phyloP scores from a whole-genome alignment of 2,113 vertebrate species.

The Taxidea taxus region DNA sequence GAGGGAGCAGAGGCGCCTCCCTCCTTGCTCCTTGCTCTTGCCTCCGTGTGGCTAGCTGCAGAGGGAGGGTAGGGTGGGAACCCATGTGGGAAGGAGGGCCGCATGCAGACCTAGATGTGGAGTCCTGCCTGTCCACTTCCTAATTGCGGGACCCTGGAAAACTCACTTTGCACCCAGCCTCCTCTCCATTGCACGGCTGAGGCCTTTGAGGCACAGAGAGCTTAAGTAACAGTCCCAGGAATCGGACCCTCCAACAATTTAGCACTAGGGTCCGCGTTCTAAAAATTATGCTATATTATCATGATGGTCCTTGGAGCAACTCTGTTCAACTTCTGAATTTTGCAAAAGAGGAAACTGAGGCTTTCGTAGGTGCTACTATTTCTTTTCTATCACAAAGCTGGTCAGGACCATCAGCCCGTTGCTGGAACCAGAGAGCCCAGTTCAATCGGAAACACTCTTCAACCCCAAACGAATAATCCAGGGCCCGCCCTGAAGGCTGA shows the following conservation, averaged over 20 bases:
- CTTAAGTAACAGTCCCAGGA: neutral
- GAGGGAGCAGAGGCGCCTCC: neutral
- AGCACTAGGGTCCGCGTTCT: neutral
- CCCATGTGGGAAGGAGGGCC: fast-evolving
- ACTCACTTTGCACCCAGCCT: neutral
- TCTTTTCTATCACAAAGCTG: neutral
- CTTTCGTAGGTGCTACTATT: neutral
- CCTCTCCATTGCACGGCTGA: neutral
- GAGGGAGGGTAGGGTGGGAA: neutral
- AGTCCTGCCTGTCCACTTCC: neutral
- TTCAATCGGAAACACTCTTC: neutral
- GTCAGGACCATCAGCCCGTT: neutral
- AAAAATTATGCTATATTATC: neutral
- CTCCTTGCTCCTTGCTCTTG: neutral
- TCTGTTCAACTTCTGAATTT: neutral
- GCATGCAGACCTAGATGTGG: no score
- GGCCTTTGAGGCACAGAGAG: neutral
- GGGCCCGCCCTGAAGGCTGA: neutral
- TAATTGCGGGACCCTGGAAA: neutral
- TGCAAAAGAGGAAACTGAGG: neutral
- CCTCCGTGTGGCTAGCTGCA: neutral
- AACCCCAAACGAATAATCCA: neutral
- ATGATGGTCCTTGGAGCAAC: neutral
- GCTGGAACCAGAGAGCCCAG: neutral
- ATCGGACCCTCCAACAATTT: neutral